Evolutionary conservation across 2,113 vertebrate species (phyloP).

Genomic region (Jacana jacana): DNA sequence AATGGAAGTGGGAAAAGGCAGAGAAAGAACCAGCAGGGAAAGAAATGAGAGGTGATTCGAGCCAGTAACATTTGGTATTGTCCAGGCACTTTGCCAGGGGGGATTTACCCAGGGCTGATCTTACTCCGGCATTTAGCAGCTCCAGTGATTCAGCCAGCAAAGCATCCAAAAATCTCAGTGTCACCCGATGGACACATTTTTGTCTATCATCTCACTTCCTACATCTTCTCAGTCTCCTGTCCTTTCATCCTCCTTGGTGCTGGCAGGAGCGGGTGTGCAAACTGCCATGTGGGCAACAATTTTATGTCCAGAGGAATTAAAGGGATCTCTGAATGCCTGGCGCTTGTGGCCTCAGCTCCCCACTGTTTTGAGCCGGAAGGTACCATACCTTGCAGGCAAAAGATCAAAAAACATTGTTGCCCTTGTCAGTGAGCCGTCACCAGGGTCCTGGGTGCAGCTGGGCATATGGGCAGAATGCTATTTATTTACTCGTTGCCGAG

Average conservation of each 20-base stretch:
- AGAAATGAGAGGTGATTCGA: background rate
- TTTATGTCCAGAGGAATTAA: background rate
- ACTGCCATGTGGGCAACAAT: background rate
- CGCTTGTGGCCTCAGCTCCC: background rate
- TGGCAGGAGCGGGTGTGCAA: background rate
- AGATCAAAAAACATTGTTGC: background rate
- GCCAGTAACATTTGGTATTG: background rate
- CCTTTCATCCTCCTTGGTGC: background rate
- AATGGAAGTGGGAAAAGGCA: background rate
- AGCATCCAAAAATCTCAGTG: background rate
- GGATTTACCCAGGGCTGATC: background rate
- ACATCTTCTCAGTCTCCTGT: background rate
- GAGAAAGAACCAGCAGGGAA: background rate
- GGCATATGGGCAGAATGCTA: background rate
- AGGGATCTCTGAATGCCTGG: background rate
- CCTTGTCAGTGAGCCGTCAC: slow-evolving; percentile 11
- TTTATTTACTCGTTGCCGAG: background rate
- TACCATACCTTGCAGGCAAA: background rate
- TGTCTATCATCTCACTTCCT: background rate
- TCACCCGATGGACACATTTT: background rate
- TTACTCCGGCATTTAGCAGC: background rate
- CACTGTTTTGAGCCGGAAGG: rapidly evolving
- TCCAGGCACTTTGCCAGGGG: background rate
- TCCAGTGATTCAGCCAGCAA: rapidly evolving
- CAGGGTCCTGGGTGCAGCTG: slow-evolving; percentile 28